Base-by-base conservation (phyloP, 2,888 invertebrate species). In the Homarus gammarus region DNA sequence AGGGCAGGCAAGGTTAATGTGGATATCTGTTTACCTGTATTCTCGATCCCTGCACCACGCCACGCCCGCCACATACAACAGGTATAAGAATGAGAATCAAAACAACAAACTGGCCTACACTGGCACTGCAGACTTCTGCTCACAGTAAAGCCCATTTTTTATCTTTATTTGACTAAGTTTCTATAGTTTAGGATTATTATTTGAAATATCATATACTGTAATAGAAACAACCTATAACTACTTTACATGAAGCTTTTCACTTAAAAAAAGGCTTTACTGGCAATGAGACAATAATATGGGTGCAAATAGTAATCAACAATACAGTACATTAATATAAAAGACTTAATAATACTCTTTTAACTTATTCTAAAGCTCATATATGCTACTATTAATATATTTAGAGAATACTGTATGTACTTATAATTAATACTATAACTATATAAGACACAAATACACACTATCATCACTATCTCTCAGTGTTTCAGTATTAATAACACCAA, bases 1-100 rank as follows among this genome's bases (percentile, higher is more conserved):
- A 56, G 73, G n/a, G 22, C 73, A 72, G 49, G 72, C 73, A 84
- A 36, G 44, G 51, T 40, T n/a, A 70, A 15, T 73, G n/a, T 27
- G 18, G n/a, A 73, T 22, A 5, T 27, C 40, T 38, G 73, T 56
- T 86, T 86, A 86, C 86, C 86, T 86, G 86, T 86, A 86, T 56
- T 86, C 86, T 72, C 79, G 86, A 38, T 86, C 86, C 86, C 86
- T 86, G 86, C 86, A 85, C 31, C 72, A 73, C 84, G 51, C n/a
- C 18, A 51, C 83, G 27, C 8, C 64, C 64, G 27, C 81, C 61
- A 81, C 40, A n/a, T n/a, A 61, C 61, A 38, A n/a, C 36, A 38
- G 33, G 70, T 31, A n/a, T n/a, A 49, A 38, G 18, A 70, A 40
- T 70, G 33, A 68, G 38, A 38, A 61, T 22, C n/a, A 68, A 72